Base-by-base conservation (phyloP, 2,797 vertebrate species). In the Molossus molossus region DNA sequence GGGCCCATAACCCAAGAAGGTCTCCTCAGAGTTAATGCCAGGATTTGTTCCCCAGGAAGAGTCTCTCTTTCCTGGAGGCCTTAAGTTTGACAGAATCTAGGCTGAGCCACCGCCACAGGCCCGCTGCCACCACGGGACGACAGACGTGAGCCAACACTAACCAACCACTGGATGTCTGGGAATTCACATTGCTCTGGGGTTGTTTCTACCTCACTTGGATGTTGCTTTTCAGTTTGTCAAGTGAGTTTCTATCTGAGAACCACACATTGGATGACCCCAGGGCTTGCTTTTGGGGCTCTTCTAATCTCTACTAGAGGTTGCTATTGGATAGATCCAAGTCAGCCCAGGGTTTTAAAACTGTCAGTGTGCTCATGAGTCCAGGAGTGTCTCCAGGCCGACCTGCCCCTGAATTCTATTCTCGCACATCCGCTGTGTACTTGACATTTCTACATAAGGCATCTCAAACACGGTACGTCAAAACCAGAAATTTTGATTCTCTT, bases 381-480 rank as follows among this genome's bases (percentile, higher is more conserved):
- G 29, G 3, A 12, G 37, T n/a, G 40, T 80, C 27, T 64, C 27
- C 48, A 72, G 67, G 27, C 37, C 45, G 53, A 69, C 9, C 4
- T 37, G 9, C 6, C 37, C 23, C 77, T 91, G 37, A 83, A 67
- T 55, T 65, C 37, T 17, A 29, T 15, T 64, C 20, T 84, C 17
- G 45, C 17, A 48, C 7, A 8, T 14, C 12, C 20, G 9, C 9
- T 9, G 1, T 69, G 13, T 62, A n/a, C 18, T 64, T 84, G 53
- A 50, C 29, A 80, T 69, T 67, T 94, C 33, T 18, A 50, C 45
- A 18, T 65, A 67, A 73, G 23, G 5, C 20, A 6, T 73, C 29
- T 64, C 60, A 90, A 83, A 82, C 9, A 83, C 23, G 87, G 17
- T 40, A 73, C 33, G 27, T 48, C 87, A 70, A 79, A 96, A 73